phyloP scores from a whole-genome alignment of 2,888 invertebrate species.

The Andrena flavipes region DNA sequence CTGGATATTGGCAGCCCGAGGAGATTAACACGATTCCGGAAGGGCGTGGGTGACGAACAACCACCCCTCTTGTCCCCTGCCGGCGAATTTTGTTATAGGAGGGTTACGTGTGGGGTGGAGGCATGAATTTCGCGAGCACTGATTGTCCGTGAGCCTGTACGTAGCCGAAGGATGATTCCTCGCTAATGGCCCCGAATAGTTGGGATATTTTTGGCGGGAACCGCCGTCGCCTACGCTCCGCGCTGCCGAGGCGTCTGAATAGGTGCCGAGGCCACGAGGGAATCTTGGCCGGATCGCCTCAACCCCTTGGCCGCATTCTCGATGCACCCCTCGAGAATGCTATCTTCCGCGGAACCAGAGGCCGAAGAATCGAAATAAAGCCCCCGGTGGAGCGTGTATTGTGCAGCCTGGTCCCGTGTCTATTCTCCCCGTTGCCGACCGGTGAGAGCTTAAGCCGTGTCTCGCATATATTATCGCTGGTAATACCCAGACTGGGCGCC shows the following conservation, averaged over 20 bases:
- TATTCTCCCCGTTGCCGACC: conserved; percentile 34
- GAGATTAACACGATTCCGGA: conserved; percentile 51
- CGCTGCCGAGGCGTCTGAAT: conserved; percentile 44
- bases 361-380: conserved; percentile 68
- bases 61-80: neutral
- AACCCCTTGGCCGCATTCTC: conserved; percentile 71
- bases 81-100: conserved; percentile 7
- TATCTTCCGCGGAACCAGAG: conserved; percentile 67
- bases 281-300: conserved; percentile 62
- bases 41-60: conserved; percentile 1
- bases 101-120: conserved; percentile 17
- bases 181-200: conserved; percentile 78
- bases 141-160: conserved; percentile 68
- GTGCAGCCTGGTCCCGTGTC: conserved; percentile 18
- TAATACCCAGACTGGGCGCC: conserved; percentile 1
- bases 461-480: conserved; percentile 43
- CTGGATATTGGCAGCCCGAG: conserved; percentile 52
- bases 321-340: conserved; percentile 75
- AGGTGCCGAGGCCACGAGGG: conserved; percentile 33
- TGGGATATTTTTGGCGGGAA: conserved; percentile 78
- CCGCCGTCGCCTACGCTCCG: conserved; percentile 33
- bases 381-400: conserved; percentile 37
- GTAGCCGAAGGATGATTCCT: conserved; percentile 6
- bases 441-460: conserved; percentile 19
- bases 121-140: conserved; percentile 54